Percentiles rank a stretch among this genome's conserved stretches.
Conservation (phyloP, 2,113 vertebrate species). For the Zeus faber region DNA sequence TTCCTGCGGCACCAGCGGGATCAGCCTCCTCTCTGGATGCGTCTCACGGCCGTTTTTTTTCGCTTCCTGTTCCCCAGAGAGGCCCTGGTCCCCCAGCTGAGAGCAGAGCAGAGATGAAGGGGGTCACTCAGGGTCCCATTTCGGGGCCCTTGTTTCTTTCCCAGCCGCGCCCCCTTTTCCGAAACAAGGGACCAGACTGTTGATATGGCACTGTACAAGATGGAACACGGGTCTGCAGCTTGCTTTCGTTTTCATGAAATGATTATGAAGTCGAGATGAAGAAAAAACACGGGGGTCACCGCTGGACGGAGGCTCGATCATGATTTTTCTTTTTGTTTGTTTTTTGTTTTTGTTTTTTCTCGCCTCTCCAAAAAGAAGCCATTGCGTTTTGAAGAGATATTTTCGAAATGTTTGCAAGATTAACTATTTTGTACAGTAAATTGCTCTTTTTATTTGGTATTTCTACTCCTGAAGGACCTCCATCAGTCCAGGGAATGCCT, state of each 20-base stretch:
- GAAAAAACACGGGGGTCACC: conserved; percentile 44
- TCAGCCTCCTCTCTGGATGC: conserved; percentile 67
- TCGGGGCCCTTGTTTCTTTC: conserved; percentile 18
- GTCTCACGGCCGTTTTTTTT: conserved; percentile 57
- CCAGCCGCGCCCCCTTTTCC: not conserved
- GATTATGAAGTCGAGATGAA: conserved; percentile 56
- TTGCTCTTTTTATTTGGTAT: conserved; percentile 64
- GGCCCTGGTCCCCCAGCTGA: conserved; percentile 41
- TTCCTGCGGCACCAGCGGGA: conserved; percentile 61
- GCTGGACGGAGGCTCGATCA: conserved; percentile 67
- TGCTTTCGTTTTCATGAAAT: conserved; percentile 36
- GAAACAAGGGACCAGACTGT: conserved; percentile 44
- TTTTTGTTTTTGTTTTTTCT: not conserved
- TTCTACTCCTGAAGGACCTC: conserved; percentile 68
- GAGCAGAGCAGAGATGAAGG: conserved; percentile 62
- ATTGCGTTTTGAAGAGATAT: conserved; percentile 75
- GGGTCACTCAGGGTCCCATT: conserved; percentile 22
- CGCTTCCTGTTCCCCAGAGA: conserved; percentile 64
- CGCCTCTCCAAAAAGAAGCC: conserved; percentile 65
- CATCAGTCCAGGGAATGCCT: conserved; percentile 73
- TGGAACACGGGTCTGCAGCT: conserved; percentile 73
- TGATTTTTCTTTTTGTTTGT: conserved; percentile 9
- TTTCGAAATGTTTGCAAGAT: conserved; percentile 75
- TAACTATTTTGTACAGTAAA: conserved; percentile 75
- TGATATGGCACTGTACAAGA: conserved; percentile 72